Base-by-base conservation (phyloP, 2,113 vertebrate species). In the Acrocephalus arundinaceus region DNA sequence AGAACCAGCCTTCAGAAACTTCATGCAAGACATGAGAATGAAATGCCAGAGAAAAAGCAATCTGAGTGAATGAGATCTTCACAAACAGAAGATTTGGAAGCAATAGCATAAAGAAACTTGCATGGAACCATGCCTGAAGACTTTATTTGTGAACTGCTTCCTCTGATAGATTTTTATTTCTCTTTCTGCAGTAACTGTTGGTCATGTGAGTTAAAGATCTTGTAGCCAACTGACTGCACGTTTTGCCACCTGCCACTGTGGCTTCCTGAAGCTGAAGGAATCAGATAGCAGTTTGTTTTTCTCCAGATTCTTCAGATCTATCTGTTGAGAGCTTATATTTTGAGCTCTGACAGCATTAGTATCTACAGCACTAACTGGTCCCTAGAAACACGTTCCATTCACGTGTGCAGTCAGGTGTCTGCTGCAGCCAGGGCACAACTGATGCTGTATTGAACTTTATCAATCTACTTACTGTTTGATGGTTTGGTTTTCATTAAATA, bases 1-100 rank as follows among this genome's bases (percentile, higher is more conserved):
- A 97, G 94, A 93, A 15, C 97, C 97, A 45, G 98, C 99, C 20
- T 99, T 99, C 49, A 97, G 97, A 84, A 99, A 98, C 93, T 99
- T 99, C 93, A 98, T 99, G 97, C 97, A 98, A 71, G 98, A 99
- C 52, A 97, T 98, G 17, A 96, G 92, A 92, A 94, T 98, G 89
- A 98, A 98, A 55, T 98, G 98, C 83, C 97, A 98, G 95, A 98
- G 97, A 67, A 98, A 97, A 62, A 98, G 97, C 95, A 97, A 82
- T 48, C 97, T 94, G 37, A 93, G 94, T 27, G 41, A 96, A 20
- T 84, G 59, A 89, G 57, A 43, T 21, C 12, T 71, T 61, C 46
- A 59, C 55, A 79, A 66, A 51, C 0, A 73, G 63, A 62, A 24
- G 28, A 6, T 62, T 81, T 90, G 57, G 72, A 85, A 85, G 59